Evolutionary conservation across 2,113 vertebrate genomes (phyloP).

Genomic region (Daboia siamensis): DNA sequence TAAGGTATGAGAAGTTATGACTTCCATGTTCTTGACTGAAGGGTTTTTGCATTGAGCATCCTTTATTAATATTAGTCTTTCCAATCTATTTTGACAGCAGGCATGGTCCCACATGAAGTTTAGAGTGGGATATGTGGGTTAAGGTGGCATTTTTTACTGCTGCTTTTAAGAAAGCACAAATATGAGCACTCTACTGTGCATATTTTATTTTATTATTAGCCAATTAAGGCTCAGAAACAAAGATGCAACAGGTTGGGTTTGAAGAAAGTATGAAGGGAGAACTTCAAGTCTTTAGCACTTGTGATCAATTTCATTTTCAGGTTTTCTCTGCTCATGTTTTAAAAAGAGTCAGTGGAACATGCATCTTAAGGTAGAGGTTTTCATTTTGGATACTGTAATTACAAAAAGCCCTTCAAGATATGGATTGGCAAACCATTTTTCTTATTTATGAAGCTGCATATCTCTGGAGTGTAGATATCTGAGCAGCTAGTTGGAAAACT

Average conservation of each 20-base stretch:
- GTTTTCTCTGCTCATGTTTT: background rate
- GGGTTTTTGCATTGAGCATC: background rate
- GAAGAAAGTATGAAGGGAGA: background rate
- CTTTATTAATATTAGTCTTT: background rate
- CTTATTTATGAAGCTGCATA: background rate
- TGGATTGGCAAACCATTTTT: background rate
- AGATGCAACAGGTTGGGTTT: background rate
- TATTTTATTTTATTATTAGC: background rate
- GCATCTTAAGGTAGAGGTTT: background rate
- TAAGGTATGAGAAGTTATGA: background rate
- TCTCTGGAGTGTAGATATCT: background rate
- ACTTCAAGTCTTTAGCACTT: background rate
- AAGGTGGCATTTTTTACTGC: background rate
- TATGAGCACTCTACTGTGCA: background rate
- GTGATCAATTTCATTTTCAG: background rate
- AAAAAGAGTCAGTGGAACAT: background rate
- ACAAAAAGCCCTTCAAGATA: background rate
- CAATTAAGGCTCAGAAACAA: fast-evolving
- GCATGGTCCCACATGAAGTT: background rate
- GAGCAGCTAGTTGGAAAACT: background rate
- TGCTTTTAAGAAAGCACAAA: background rate
- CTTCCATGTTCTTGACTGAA: background rate
- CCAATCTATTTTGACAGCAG: background rate
- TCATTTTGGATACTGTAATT: background rate
- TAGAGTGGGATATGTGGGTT: background rate